Base-by-base conservation (phyloP, 2,113 vertebrate genomes). In the Xerus inauris region DNA sequence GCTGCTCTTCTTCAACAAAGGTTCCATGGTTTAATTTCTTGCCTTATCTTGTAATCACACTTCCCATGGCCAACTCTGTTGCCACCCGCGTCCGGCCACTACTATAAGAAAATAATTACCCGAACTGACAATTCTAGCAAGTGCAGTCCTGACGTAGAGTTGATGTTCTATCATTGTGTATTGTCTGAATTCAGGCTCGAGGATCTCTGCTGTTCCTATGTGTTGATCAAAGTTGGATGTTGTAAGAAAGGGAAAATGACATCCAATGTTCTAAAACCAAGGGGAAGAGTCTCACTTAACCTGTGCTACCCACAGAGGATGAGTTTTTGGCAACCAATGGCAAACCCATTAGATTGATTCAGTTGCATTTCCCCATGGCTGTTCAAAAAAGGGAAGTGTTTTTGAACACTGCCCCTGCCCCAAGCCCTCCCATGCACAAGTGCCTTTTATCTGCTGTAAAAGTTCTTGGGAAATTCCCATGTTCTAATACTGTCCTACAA, bases 1-100 rank as follows among this genome's bases (percentile, higher is more conserved):
- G 22, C 35, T 49, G 47, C 54, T 96, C 65, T 76, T 85, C 20
- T 38, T 93, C 80, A 49, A 40, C 47, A 62, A 57, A 95, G 54
- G 1, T 67, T 88, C 81, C n/a, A 13, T 95, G 84, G 93, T 79
- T 94, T 83, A 75, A 45, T 91, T 87, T 93, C 67, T 91, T 85
- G 47, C 38, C 91, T 94, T 90, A 81, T 92, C 81, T 82, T 85
- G 8, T 35, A 40, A 49, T 57, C 87, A 28, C 17, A 19, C 22
- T 11, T 72, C 38, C 42, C 19, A 51, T 35, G 35, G 42, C 47
- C 51, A 73, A 12, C 24, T 47, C 54, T 87, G 24, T 91, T 80
- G 35, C 35, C 47, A 89, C 28, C 2, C 24, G 88, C 28, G 64
- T 45, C 75, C 14, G 62, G 59, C 51, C 51, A 42, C 28, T 3